Base-by-base conservation (phyloP, 2,113 vertebrate genomes). In the Pelmatolapia mariae region DNA sequence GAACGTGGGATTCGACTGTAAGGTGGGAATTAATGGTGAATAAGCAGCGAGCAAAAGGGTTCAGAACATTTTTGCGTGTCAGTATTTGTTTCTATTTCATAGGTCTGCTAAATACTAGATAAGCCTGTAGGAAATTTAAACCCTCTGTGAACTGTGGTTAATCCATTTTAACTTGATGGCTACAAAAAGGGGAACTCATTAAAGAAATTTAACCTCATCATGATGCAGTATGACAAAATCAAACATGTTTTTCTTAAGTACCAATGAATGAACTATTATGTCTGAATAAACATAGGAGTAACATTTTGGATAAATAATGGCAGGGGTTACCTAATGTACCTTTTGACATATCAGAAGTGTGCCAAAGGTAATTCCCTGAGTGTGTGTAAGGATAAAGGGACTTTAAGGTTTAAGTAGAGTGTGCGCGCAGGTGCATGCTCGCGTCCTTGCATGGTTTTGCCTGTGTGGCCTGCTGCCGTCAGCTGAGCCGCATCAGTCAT, bases 401-500 rank as follows among this genome's bases (percentile, higher is more conserved):
- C 93, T 78, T 86, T 16, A 71, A 82, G 82, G 38, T 86, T 87
- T 86, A 45, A 89, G 82, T 33, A 47, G 85, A 71, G 61, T 93
- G 54, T 66, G 61, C 38, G 2, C 9, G 36, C 54, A 79, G 80
- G 31, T 86, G 56, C 36, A 31, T 45, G 66, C 13, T 24, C 22
- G 40, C 24, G 24, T 40, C 26, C 13, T 7, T 68, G 47, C 31
- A 6, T 61, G 61, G 10, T 19, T 36, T 13, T 71, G 36, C 82
- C 53, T 87, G 76, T 89, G 86, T 80, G 82, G 66, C 86, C 54
- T 66, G 59, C 76, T 82, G 80, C 54, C 10, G 9, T 91, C 82
- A 84, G 80, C 80, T 82, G 86, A 90, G 87, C 52, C 45, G 8
- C 56, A 68, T 92, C 92, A 82, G 45, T 93, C 91, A 91, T 11